Evolutionary conservation across 2,113 vertebrate species (phyloP), one percentile per base, ranked within the genome.

Genomic region (Aegotheles bennettii): DNA sequence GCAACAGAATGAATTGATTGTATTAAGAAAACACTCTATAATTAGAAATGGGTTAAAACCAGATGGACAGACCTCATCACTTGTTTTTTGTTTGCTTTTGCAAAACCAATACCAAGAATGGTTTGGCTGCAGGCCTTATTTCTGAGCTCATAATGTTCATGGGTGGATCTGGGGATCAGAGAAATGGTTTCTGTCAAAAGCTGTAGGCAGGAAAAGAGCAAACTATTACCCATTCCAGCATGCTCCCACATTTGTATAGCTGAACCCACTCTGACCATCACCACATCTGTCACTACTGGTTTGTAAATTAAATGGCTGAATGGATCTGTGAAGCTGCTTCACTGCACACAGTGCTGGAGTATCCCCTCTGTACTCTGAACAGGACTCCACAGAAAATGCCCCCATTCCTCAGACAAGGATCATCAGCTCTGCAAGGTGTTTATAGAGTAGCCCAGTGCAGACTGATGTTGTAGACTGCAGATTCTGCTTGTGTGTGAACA

Each of bases 21-120:
- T 53, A 60, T 45, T 83, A 38, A 94, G 64, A 96, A 95, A 84
- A 91, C 43, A 45, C 33, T 33, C 60, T 74, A 88, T 86, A 95
- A 95, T 89, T 96, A 92, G 90, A 95, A 93, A 94, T 42, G 68
- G 83, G 83, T 88, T 81, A 82, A 92, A 94, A 94, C 7, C 94
- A 95, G 90, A 74, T 88, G 79, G 87, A 78, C 64, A 90, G 79
- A 92, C 79, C 82, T 96, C 94, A 93, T 92, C 48, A 56, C 75
- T 95, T 94, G 93, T 78, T 95, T 96, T 94, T 68, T 95, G 93
- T 95, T 96, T 96, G 90, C 64, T 96, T 97, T 93, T 90, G 90
- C 88, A 96, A 96, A 97, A 95, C 92, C 83, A 95, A 61, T 86
- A 96, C 90, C 95, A 93, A 96, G 93, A 92, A 88, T 75, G 85